Evolutionary conservation across 2,797 vertebrate species (phyloP), one percentile per base, ranked within the genome.

Genomic region (Semotilus atromaculatus): DNA sequence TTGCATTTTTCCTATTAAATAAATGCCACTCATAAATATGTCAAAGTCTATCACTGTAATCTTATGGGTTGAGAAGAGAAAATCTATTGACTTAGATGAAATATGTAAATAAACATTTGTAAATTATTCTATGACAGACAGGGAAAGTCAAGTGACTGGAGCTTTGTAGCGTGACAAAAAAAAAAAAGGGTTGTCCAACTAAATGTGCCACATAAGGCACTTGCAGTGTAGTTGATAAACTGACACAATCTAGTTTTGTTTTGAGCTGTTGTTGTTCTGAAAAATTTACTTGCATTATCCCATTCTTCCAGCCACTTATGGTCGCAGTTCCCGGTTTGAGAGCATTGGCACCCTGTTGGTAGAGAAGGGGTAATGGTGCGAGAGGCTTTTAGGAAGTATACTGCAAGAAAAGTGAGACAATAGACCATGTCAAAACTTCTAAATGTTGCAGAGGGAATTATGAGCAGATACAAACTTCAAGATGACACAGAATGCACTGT

Each of bases 351-450:
- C 21, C 29, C 16, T 64, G 55, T 66, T 40, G 36, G 18, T 11
- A n/a, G 26, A 66, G 38, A 64, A 45, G n/a, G 26, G 60, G 40
- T 80, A 80, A 66, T 66, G 43, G 78, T 80, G 29, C 60, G 43
- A 67, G 62, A 80, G 60, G 40, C 26, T 80, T 76, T 77, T 60
- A 77, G 36, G 36, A 60, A 6, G 23, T 60, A n/a, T n/a, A 40
- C 74, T 77, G 55, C 75, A 43, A 77, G 9, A 81, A 58, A 55
- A 55, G 16, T 45, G 55, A 62, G 13, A 73, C 55, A 82, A 55
- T 13, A 55, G 45, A 67, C 48, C 18, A 55, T 26, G n/a, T 67
- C 60, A 76, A 58, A 45, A 70, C 43, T 23, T 67, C 58, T 45
- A 77, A 43, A 55, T n/a, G 7, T n/a, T 70, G 5, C 64, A 77